phyloP scores from a whole-genome alignment of 2,797 vertebrate species.

The Notamacropus eugenii region DNA sequence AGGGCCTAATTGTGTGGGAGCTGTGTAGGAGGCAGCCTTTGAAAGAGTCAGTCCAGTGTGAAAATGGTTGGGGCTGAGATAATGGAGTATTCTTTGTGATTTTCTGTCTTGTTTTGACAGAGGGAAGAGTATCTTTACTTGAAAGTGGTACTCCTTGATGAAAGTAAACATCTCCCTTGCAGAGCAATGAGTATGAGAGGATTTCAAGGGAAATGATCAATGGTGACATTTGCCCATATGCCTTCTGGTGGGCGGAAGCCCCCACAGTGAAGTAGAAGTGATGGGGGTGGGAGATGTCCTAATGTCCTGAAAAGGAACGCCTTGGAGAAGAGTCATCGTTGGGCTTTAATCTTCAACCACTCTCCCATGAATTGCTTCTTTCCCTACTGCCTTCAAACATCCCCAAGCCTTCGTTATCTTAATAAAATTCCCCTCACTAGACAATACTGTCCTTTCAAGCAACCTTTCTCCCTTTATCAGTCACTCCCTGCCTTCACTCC shows the following conservation, averaged over 20 bases:
- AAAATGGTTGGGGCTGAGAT: not conserved
- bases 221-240: not conserved
- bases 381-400: too few species aligned
- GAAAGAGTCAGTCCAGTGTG: rapidly evolving
- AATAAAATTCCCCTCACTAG: too few species aligned
- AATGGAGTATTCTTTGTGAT: not conserved
- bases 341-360: too few species aligned
- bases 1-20: not conserved
- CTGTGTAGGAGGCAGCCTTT: not conserved
- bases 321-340: not conserved
- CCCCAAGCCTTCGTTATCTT: too few species aligned
- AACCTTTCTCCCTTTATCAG: too few species aligned
- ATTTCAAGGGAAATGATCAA: not conserved
- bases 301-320: not conserved
- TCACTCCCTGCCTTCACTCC: too few species aligned
- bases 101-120: not conserved
- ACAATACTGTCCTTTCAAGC: too few species aligned
- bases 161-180: not conserved
- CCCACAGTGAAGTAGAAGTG: not conserved
- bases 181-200: not conserved
- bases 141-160: not conserved
- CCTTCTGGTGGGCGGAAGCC: not conserved
- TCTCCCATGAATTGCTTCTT: too few species aligned
- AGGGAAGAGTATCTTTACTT: not conserved
- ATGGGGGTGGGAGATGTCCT: not conserved